Evolutionary conservation across 2,113 vertebrate genomes (phyloP).

Genomic region (Cheirogaleus medius): DNA sequence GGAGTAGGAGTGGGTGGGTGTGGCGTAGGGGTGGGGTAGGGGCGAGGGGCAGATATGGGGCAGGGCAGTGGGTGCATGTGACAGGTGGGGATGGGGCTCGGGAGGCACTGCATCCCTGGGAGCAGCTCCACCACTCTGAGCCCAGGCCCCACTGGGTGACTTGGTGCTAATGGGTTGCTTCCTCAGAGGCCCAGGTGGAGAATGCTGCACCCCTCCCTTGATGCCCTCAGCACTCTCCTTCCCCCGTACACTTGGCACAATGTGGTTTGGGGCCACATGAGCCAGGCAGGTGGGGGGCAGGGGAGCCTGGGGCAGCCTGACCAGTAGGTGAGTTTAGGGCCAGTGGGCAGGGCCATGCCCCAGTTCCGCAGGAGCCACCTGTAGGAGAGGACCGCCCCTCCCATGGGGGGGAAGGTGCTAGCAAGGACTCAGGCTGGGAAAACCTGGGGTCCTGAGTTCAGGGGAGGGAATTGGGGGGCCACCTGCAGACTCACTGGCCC

Average conservation of each 20-base stretch:
- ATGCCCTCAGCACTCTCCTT: neutral
- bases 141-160: neutral
- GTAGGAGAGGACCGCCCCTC: neutral
- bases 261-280: neutral
- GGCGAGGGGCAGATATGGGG: no score
- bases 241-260: neutral
- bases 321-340: neutral
- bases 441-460: no score
- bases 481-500: neutral
- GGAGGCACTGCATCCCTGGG: neutral
- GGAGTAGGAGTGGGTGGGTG: no score
- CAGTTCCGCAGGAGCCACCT: neutral
- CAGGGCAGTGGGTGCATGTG: no score
- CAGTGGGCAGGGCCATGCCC: neutral
- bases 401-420: neutral
- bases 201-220: neutral
- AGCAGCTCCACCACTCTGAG: neutral
- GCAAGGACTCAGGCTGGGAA: neutral
- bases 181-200: neutral
- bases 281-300: neutral
- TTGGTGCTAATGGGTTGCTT: no score
- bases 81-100: no score
- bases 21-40: no score
- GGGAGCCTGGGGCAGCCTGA: neutral
- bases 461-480: no score